A percentile compares a stretch with the other conserved stretches of the same genome.
Evolutionary conservation across 2,797 vertebrate genomes (phyloP).

Genomic region (Danio jaintianensis): DNA sequence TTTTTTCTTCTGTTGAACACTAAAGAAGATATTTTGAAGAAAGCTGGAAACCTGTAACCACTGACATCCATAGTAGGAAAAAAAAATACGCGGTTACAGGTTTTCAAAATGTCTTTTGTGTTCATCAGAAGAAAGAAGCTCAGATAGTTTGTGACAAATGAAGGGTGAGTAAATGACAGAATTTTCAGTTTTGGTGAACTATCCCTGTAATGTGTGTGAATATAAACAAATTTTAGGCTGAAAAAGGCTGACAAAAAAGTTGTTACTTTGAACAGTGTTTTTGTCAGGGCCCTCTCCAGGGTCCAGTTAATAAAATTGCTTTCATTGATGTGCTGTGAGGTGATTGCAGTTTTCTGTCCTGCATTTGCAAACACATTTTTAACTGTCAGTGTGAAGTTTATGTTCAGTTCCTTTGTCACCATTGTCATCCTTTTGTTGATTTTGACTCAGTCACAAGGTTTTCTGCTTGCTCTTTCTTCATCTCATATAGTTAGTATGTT

Average conservation of each 20-base stretch:
- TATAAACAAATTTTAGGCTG: neutral
- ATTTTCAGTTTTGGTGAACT: too few relatives aligned
- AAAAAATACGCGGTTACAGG: too few relatives aligned
- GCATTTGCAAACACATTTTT: slow-evolving; percentile 23
- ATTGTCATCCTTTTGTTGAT: slow-evolving; percentile 1
- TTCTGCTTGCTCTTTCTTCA: neutral
- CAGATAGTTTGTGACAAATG: too few relatives aligned
- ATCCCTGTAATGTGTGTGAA: neutral
- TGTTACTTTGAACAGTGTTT: neutral
- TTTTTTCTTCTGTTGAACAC: too few relatives aligned
- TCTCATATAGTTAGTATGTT: neutral
- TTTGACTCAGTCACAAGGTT: neutral
- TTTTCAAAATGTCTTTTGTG: too few relatives aligned
- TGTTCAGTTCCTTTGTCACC: neutral
- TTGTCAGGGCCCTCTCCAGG: slow-evolving; percentile 8
- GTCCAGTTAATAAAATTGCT: neutral
- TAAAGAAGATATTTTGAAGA: too few relatives aligned
- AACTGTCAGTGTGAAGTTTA: neutral
- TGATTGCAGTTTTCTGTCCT: neutral
- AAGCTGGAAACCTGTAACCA: too few relatives aligned
- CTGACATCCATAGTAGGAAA: too few relatives aligned
- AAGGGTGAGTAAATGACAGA: too few relatives aligned
- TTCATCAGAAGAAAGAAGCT: too few relatives aligned
- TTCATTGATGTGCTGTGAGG: neutral
- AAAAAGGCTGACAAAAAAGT: neutral